Conservation (phyloP, 2,797 vertebrate species). For the Pagetopsis macropterus region DNA sequence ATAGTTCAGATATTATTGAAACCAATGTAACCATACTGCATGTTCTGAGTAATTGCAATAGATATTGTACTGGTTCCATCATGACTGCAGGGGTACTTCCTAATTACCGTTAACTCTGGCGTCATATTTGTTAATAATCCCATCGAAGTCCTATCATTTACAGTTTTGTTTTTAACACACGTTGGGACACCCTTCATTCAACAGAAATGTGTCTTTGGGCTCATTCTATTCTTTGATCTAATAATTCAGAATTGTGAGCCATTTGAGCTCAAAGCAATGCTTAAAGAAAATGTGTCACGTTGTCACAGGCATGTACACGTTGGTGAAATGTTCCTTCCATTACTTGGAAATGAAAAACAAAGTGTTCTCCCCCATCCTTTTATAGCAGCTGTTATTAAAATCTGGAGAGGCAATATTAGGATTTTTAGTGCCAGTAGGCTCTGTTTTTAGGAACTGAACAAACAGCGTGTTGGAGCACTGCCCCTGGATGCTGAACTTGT, state of each 20-base stretch:
- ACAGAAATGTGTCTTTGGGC: background rate
- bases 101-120: background rate
- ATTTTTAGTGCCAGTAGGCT: background rate
- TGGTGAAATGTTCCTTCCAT: background rate
- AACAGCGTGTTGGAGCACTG: slow-evolving; percentile 27
- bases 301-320: background rate
- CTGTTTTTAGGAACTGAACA: background rate
- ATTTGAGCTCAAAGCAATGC: background rate
- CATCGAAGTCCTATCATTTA: too few relatives aligned
- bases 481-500: background rate
- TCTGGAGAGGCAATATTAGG: background rate
- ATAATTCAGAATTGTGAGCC: background rate
- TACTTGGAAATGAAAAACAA: background rate
- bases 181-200: background rate
- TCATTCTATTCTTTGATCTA: background rate
- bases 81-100: background rate
- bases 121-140: background rate
- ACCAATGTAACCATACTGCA: background rate
- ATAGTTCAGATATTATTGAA: background rate
- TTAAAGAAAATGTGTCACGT: background rate
- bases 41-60: background rate
- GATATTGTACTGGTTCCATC: background rate
- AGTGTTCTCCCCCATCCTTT: background rate
- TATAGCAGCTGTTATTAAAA: background rate
- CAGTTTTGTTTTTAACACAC: background rate